These are phyloP conservation scores for Leptarthrus brevirostris DNA, from an alignment of 2,888 invertebrate species.

Conservation along the genomic window DNA sequence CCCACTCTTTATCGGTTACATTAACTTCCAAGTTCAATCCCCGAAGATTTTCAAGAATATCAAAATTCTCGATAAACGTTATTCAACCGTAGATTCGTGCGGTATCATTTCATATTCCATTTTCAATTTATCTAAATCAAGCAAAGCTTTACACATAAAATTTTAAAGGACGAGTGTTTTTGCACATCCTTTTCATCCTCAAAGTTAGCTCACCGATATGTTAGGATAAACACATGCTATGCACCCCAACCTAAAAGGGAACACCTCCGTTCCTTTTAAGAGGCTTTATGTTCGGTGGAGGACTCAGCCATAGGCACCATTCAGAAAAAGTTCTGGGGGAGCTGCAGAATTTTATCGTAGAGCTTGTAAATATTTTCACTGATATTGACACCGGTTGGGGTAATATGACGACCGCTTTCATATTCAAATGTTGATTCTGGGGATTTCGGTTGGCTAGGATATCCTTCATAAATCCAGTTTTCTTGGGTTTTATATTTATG, in stretches of 20 bases:
- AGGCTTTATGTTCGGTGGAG: not conserved
- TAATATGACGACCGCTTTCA: conserved; percentile 55
- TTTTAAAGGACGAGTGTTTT: conserved; percentile 50
- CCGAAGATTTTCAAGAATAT: not conserved
- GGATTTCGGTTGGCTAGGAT: conserved; percentile 39
- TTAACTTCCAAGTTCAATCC: not conserved
- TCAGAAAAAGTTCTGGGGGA: not conserved
- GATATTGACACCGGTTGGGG: conserved; percentile 64
- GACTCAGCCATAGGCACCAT: not conserved
- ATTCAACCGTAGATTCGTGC: conserved; percentile 27
- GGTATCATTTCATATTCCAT: conserved; percentile 55
- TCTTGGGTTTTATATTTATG: conserved; percentile 47
- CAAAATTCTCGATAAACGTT: conserved; percentile 28
- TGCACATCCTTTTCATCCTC: conserved; percentile 40
- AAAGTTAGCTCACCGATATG: not conserved
- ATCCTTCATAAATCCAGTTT: conserved; percentile 50
- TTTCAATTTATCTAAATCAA: conserved; percentile 58
- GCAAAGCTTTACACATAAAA: conserved; percentile 57
- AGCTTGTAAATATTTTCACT: conserved; percentile 60
- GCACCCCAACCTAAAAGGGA: conserved; percentile 2
- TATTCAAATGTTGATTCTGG: conserved; percentile 53
- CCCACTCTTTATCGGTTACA: too few species aligned
- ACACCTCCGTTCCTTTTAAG: not conserved
- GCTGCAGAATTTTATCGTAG: conserved; percentile 49
- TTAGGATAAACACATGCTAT: not conserved